Conservation (phyloP, 1,140 invertebrate genomes). For the Drosophila tsacasi region DNA sequence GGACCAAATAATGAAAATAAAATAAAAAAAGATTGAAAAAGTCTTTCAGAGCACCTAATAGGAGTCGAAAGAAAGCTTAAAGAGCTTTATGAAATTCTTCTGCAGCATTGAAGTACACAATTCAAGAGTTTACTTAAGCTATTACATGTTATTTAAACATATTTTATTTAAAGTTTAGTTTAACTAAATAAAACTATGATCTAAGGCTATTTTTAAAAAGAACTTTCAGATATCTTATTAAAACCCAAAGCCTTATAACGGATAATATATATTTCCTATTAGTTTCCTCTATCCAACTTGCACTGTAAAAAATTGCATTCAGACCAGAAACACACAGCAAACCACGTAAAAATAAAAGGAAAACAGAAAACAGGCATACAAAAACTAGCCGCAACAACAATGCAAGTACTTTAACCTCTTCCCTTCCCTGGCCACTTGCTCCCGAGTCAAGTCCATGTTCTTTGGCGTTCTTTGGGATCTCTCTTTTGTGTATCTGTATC, state of each 20-base stretch:
- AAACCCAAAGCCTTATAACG: not conserved
- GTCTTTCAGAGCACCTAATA: not conserved
- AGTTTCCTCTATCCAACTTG: not conserved
- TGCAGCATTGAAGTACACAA: not conserved
- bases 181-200: not conserved
- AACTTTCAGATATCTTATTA: not conserved
- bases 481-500: conserved; percentile 66
- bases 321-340: conserved; percentile 7
- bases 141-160: not conserved
- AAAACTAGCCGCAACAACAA: conserved; percentile 52
- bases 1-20: conserved; percentile 20
- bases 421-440: conserved; percentile 11
- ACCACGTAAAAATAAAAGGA: not conserved
- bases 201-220: not conserved
- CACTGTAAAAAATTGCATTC: conserved; percentile 1
- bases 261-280: not conserved
- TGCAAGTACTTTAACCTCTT: conserved; percentile 38
- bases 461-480: conserved; percentile 28
- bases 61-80: not conserved
- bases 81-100: not conserved
- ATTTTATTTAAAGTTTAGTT: not conserved
- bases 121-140: not conserved
- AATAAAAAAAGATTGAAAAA: conserved; percentile 3
- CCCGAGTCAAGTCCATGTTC: conserved; percentile 62
- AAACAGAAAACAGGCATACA: conserved; percentile 14